Evolutionary conservation across 1,140 invertebrate species (phyloP), one percentile per base, ranked within the genome.

Genomic region (Lasioglossum baleicum): DNA sequence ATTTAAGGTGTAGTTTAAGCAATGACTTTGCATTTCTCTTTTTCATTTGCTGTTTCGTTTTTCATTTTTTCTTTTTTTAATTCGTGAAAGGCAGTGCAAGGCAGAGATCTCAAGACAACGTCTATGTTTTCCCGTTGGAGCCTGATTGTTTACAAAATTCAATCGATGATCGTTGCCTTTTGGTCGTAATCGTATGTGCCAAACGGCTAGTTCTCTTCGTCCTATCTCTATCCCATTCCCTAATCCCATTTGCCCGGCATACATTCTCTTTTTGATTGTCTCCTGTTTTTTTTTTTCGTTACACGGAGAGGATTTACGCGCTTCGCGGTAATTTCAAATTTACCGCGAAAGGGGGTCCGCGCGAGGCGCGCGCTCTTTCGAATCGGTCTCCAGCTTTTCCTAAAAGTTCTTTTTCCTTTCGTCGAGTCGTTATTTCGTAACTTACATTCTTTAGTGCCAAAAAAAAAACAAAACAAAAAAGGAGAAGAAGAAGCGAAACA

Each of bases 361-460:
- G 6, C 15, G 31, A 17, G 11, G 15, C 17, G 17, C 44, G 42
- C 26, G 15, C 13, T 1, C 42, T 66, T 66, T 6, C 20, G 6
- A 17, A 13, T 13, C 48, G 8, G 51, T 13, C 8, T 66, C 26
- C 10, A 22, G 8, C 44, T 42, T 42, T 66, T 44, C 13, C 20
- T 15, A 53, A 11, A 26, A 13, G n/a, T 67, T 26, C 40, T 67
- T 67, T 67, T 67, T 42, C 42, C 22, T 48, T 44, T 48, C 11
- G n/a, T 75, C 7, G 0, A 58, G 11, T 44, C 53, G 17, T 40
- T 73, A 66, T 35, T 48, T 51, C 31, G 82, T 64, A 80, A 85
- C 86, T n/a, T 64, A 85, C 85, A 90, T 89, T 89, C 85, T 89
- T 90, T 90, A 89, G 89, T 90, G 89, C 89, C 89, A 89, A 90